Evolutionary conservation across 1,140 invertebrate genomes (phyloP).

Genomic region (Antheraea mylitta): DNA sequence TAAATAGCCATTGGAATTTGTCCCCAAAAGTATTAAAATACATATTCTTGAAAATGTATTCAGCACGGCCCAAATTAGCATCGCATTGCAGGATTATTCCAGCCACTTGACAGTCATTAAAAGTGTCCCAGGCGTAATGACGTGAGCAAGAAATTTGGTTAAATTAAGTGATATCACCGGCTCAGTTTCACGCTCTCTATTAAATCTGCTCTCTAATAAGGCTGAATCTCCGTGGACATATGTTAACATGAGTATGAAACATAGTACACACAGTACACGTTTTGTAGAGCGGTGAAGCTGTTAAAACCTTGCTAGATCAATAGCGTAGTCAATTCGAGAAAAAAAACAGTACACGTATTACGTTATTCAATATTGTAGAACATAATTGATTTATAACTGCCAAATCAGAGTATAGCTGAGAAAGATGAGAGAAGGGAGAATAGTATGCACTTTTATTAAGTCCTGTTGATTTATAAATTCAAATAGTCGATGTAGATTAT

Average conservation of each 20-base stretch:
- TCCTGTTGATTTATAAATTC: too few species aligned
- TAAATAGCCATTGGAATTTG: background rate
- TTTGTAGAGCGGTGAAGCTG: too few species aligned
- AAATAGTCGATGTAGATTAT: too few species aligned
- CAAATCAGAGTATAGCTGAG: too few species aligned
- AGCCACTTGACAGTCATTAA: constrained; percentile 1
- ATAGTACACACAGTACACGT: background rate
- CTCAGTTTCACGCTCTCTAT: background rate
- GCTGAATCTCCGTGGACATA: background rate
- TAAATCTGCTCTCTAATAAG: background rate
- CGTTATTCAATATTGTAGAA: too few species aligned
- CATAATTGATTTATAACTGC: too few species aligned
- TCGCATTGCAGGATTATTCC: background rate
- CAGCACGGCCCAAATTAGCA: background rate
- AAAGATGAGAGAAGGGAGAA: too few species aligned
- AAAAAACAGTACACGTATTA: too few species aligned
- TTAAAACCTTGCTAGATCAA: too few species aligned
- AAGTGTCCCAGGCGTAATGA: background rate
- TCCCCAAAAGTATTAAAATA: background rate
- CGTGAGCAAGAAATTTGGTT: background rate
- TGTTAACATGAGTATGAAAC: background rate
- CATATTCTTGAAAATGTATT: background rate
- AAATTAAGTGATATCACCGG: constrained; percentile 11
- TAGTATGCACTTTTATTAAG: too few species aligned
- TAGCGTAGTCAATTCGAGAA: too few species aligned